Percentiles rank a stretch among this genome's conserved stretches.
phyloP scores from a whole-genome alignment of 2,888 invertebrate genomes.

The Agriopis leucophaearia region DNA sequence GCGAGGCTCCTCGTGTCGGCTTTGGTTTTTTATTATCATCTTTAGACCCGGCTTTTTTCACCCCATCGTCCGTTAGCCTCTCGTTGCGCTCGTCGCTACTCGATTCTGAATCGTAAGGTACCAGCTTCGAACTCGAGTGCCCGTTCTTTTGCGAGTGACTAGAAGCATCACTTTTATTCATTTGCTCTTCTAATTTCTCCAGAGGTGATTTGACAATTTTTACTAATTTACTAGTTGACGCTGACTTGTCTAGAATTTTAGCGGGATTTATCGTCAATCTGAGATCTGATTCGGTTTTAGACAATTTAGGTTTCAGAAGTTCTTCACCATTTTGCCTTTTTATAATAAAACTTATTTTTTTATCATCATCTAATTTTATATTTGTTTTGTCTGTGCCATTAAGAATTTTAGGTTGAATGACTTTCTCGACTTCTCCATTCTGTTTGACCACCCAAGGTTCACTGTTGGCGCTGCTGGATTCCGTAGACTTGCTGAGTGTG shows the following conservation, averaged over 20 bases:
- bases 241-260: slow-evolving; percentile 64
- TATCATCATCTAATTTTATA: slow-evolving; percentile 68
- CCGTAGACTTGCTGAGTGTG: slow-evolving; percentile 70
- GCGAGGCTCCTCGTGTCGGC: slow-evolving; percentile 70
- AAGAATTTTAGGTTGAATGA: slow-evolving; percentile 66
- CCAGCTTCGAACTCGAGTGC: slow-evolving; percentile 72
- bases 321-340: slow-evolving; percentile 72
- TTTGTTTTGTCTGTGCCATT: slow-evolving; percentile 68
- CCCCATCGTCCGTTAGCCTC: slow-evolving; percentile 50
- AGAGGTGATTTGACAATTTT: slow-evolving; percentile 75
- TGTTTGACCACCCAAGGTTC: slow-evolving; percentile 83
- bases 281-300: slow-evolving; percentile 72
- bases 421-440: slow-evolving; percentile 80
- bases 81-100: slow-evolving; percentile 75
- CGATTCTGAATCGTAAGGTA: slow-evolving; percentile 88
- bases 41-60: slow-evolving; percentile 40
- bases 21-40: slow-evolving; percentile 63
- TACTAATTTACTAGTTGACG: slow-evolving; percentile 66
- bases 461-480: slow-evolving; percentile 61
- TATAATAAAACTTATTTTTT: slow-evolving; percentile 70
- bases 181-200: slow-evolving; percentile 79
- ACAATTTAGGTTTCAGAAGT: slow-evolving; percentile 60
- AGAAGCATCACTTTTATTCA: slow-evolving; percentile 70
- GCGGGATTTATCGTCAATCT: slow-evolving; percentile 53
- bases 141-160: slow-evolving; percentile 65